A percentile compares a stretch with the other conserved stretches of the same genome.
phyloP scores from a whole-genome alignment of 1,140 invertebrate genomes.

The Anoplophora glabripennis region DNA sequence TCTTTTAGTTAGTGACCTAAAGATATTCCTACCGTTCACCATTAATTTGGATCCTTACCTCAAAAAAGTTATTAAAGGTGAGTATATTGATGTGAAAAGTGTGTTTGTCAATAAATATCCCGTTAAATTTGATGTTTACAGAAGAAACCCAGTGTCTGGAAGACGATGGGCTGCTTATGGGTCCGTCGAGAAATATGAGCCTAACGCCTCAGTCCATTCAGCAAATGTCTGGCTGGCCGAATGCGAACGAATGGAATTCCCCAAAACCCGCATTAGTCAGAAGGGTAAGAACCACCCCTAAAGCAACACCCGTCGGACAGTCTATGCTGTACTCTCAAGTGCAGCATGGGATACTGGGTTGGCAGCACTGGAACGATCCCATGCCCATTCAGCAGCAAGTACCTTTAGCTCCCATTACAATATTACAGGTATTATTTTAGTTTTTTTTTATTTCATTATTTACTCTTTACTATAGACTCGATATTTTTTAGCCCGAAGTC shows the following conservation, averaged over 20 bases:
- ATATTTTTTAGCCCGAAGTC: slow-evolving; percentile 62
- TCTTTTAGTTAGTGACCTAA: slow-evolving; percentile 80
- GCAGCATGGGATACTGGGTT: background rate
- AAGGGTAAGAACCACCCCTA: slow-evolving; percentile 2
- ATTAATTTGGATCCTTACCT: slow-evolving; percentile 96
- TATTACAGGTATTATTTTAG: slow-evolving; percentile 15
- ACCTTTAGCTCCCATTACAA: slow-evolving; percentile 26
- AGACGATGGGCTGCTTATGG: slow-evolving; percentile 53
- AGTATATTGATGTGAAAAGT: background rate
- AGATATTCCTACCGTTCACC: slow-evolving; percentile 93
- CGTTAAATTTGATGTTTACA: slow-evolving; percentile 35
- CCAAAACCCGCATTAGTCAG: slow-evolving; percentile 10
- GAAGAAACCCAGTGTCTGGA: slow-evolving; percentile 68
- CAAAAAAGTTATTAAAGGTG: slow-evolving; percentile 92
- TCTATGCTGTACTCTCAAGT: slow-evolving; percentile 13
- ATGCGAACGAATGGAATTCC: slow-evolving; percentile 8
- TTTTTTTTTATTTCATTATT: background rate
- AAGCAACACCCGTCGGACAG: slow-evolving; percentile 1
- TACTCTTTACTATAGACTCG: background rate
- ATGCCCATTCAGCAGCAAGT: slow-evolving; percentile 7
- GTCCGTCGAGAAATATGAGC: slow-evolving; percentile 16
- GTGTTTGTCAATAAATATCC: background rate
- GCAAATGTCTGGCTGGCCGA: slow-evolving; percentile 3
- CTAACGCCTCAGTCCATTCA: slow-evolving; percentile 3
- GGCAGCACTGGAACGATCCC: slow-evolving; percentile 17